Base-by-base conservation (phyloP, 2,113 vertebrate genomes). In the Sorex araneus region DNA sequence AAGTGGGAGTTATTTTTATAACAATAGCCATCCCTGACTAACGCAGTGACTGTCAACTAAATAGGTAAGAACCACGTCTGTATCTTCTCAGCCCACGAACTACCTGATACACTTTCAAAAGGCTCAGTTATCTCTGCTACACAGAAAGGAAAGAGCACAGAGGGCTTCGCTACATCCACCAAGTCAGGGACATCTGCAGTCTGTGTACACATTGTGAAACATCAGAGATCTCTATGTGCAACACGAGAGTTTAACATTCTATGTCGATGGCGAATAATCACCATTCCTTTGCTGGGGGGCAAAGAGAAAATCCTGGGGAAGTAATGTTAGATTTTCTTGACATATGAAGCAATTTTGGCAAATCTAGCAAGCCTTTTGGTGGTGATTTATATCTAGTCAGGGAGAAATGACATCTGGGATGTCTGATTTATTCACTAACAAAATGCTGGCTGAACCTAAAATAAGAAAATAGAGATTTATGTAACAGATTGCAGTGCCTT, bases 351-450 rank as follows among this genome's bases (percentile, higher is more conserved):
- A 89, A 92, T 95, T 96, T 93, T 96, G 92, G 96, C 94, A 96
- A 94, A 84, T 80, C 84, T 71, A 92, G 70, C 12, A 21, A 95
- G 94, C 64, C 90, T 95, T 96, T 96, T 76, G 94, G 57, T 96
- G 92, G 90, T 94, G 93, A 96, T 95, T 97, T 97, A 96, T 95
- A 94, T 94, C 88, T 90, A 95, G 92, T 94, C 87, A 85, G 93
- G 77, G 96, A 95, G 94, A 96, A 96, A 96, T 94, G 96, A 96
- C 92, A 94, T 97, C 94, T 95, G 95, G 94, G 94, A 84, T 92
- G 93, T 96, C 94, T 97, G 95, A 97, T 92, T 97, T 97, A 96
- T 96, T 96, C 95, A 95, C 96, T 94, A 96, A 94, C 91, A 95
- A 97, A 96, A 94, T 96, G 92, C 91, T 96, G 95, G 93, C 95